These are phyloP conservation scores for Synchiropus splendidus DNA, from an alignment of 2,113 vertebrate genomes.

Conservation along the genomic window DNA sequence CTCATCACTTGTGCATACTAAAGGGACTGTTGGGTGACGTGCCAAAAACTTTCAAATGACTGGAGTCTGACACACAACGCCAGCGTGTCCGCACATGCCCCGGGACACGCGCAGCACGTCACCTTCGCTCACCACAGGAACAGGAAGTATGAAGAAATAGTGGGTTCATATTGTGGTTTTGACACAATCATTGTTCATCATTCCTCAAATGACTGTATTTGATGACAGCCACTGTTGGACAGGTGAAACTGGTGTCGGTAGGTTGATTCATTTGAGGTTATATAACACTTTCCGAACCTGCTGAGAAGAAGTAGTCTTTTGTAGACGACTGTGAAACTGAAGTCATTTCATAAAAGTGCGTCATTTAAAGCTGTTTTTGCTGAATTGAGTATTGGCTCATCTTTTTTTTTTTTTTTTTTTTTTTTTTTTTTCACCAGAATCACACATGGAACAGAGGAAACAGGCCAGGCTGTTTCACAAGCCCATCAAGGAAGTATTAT, in stretches of 20 bases:
- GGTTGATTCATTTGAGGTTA: too few species aligned
- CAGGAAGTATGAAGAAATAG: conserved; percentile 12
- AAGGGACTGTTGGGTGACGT: neutral
- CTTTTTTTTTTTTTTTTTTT: too few species aligned
- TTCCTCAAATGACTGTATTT: too few species aligned
- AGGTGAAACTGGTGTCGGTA: too few species aligned
- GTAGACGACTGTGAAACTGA: too few species aligned
- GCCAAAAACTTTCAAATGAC: conserved; percentile 1
- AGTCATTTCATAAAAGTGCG: too few species aligned
- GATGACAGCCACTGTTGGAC: neutral
- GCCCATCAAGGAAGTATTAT: conserved; percentile 20
- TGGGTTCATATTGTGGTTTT: neutral
- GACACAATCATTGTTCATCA: neutral
- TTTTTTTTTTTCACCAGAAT: neutral
- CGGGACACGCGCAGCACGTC: neutral
- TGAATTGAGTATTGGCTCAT: too few species aligned
- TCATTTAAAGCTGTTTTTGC: too few species aligned
- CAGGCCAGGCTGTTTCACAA: neutral
- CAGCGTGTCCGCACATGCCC: conserved; percentile 24
- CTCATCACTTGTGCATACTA: neutral
- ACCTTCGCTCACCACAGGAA: neutral
- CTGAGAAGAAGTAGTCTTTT: too few species aligned
- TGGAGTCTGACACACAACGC: neutral
- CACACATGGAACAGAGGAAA: neutral
- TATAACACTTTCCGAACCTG: too few species aligned